Conservation (phyloP, 2,797 vertebrate species). For the Liparis tanakae region DNA sequence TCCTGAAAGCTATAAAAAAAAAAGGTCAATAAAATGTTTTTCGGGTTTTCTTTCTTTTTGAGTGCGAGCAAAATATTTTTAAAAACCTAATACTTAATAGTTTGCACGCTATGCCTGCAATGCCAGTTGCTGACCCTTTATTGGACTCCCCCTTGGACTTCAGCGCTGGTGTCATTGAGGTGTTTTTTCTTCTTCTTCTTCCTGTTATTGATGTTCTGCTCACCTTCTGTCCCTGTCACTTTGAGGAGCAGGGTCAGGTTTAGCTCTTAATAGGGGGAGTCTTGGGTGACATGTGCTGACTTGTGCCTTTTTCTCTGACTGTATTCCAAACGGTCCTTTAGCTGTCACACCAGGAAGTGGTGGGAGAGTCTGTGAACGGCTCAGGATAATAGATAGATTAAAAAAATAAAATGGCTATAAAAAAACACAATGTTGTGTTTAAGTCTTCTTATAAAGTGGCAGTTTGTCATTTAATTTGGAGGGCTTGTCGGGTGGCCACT, state of each 20-base stretch:
- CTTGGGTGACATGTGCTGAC: constrained; percentile 6
- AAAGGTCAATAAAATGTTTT: neutral
- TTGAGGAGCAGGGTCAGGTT: constrained; percentile 10
- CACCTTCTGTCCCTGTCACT: constrained; percentile 13
- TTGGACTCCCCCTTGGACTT: neutral
- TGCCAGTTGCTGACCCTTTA: too few relatives aligned
- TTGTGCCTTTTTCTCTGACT: neutral
- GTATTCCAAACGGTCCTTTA: neutral
- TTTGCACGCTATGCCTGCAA: neutral
- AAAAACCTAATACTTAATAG: neutral
- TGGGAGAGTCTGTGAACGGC: neutral
- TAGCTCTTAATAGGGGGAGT: constrained; percentile 9
- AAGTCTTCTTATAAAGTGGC: neutral
- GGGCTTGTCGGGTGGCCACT: constrained; percentile 10
- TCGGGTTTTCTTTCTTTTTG: neutral
- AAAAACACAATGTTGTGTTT: neutral
- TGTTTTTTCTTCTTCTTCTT: constrained; percentile 3
- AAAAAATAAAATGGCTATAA: neutral
- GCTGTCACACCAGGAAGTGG: neutral
- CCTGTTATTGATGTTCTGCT: constrained; percentile 26
- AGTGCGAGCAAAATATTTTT: neutral
- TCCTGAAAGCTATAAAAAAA: neutral
- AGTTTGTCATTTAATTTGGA: constrained; percentile 1
- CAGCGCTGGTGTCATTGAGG: constrained; percentile 12
- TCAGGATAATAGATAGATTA: neutral